Evolutionary conservation across 1,140 invertebrate species (phyloP), one percentile per base, ranked within the genome.

Genomic region (Pectinophora gossypiella): DNA sequence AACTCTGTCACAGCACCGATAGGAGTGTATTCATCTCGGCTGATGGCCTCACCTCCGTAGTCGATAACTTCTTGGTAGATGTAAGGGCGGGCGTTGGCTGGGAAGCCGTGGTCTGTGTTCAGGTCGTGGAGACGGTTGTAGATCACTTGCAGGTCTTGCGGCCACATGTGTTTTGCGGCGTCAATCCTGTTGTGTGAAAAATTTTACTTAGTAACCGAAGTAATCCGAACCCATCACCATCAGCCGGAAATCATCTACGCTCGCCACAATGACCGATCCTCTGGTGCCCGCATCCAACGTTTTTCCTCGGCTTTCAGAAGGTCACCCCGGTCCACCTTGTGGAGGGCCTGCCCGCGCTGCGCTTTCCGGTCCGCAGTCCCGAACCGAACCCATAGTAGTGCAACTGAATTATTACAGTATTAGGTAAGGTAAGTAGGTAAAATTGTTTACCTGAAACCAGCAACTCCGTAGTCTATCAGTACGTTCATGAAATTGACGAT

Each of bases 31-130:
- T 95, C 92, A 7, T 73, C 72, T 44, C 89, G 89, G 13, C 88
- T 91, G 44, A 95, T 85, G 40, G 93, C 91, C 72, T 95, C 95
- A 19, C 91, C 88, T 16, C 93, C 67, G 32, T 90, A 87, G 80
- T 96, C 95, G 38, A 95, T 95, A 4, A 97, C 95, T 86, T 97
- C 95, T 72, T 96, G 94, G 67, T 90, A 94, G 60, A 95, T 90
- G 64, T 93, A 93, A 2, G 94, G 92, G 19, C 90, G 80, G 4
- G 90, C 63, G 9, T 89, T 88, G 0, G 62, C 48, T 3, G 89
- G 77, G 68, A 94, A 94, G 13, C 91, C 91, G 55, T 91, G 89
- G 0, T 78, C 71, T 0, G 86, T 89, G 54, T 90, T 92, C 12
- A 94, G 76, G 68, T 93, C 88, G 12, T 91, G 85, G 0, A 94